phyloP scores from a whole-genome alignment of 2,113 vertebrate species.

The Odontophorus gujanensis region DNA sequence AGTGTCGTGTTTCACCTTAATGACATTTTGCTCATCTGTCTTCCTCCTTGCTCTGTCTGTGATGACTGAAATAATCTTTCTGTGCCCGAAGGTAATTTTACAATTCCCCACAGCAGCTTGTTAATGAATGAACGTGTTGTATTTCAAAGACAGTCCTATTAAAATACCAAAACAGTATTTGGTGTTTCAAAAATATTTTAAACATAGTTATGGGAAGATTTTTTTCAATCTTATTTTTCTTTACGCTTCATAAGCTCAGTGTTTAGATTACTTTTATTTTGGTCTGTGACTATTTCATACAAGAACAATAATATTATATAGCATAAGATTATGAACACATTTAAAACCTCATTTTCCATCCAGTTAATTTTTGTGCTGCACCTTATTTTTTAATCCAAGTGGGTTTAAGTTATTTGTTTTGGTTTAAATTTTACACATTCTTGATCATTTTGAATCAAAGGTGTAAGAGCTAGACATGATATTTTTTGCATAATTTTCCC shows the following conservation, averaged over 20 bases:
- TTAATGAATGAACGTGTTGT: not conserved
- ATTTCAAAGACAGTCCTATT: not conserved
- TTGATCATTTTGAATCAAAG: not conserved
- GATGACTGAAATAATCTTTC: not conserved
- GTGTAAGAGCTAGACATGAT: accelerated
- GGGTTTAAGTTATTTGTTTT: not conserved
- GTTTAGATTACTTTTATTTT: not conserved
- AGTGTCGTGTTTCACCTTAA: not conserved
- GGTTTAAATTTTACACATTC: not conserved
- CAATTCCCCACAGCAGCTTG: accelerated
- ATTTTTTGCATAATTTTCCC: accelerated
- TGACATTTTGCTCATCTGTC: not conserved
- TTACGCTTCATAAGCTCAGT: not conserved
- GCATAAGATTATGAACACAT: not conserved
- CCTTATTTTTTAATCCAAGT: not conserved
- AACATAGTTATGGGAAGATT: not conserved
- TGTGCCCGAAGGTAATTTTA: not conserved
- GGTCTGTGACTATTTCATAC: not conserved
- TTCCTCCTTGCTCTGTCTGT: not conserved
- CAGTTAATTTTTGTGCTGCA: not conserved
- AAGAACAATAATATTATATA: not conserved
- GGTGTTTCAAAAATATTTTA: not conserved
- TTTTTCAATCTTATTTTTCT: not conserved
- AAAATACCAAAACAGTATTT: not conserved
- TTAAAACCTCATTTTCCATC: not conserved